These are phyloP conservation scores for Gordius sp. DNA, from an alignment of 2,888 invertebrate genomes.

Conservation along the genomic window DNA sequence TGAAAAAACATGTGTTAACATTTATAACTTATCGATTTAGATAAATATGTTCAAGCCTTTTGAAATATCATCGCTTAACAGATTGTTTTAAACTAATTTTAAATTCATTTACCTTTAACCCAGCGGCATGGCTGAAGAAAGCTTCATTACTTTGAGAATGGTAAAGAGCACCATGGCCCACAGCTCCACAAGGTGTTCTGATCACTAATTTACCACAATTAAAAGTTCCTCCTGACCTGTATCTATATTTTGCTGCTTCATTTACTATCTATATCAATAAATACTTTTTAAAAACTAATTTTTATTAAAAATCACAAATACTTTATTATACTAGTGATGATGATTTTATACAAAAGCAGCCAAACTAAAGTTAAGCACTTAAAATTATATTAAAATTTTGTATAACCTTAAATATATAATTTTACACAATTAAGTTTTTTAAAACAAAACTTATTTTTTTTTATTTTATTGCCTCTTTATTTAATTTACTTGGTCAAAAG, in stretches of 20 bases:
- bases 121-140: conserved; percentile 80
- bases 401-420: conserved; percentile 8
- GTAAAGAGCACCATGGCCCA: conserved; percentile 86
- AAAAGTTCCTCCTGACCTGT: conserved; percentile 59
- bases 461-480: too few relatives aligned
- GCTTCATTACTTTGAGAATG: conserved; percentile 95
- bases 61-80: background rate
- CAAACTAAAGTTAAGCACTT: too few relatives aligned
- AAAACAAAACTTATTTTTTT: background rate
- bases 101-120: conserved; percentile 51
- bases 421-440: background rate
- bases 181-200: conserved; percentile 75
- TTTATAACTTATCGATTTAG: background rate
- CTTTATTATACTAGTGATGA: too few relatives aligned
- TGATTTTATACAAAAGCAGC: too few relatives aligned
- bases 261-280: conserved; percentile 34
- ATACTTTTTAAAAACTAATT: too few relatives aligned
- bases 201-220: conserved; percentile 45
- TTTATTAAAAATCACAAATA: too few relatives aligned
- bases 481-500: conserved; percentile 69
- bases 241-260: conserved; percentile 74
- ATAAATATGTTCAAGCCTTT: background rate
- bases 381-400: conserved; percentile 9
- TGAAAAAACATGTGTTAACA: too few relatives aligned
- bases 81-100: too few relatives aligned